Base-by-base conservation (phyloP, 2,797 vertebrate genomes). In the Melopsittacus undulatus region DNA sequence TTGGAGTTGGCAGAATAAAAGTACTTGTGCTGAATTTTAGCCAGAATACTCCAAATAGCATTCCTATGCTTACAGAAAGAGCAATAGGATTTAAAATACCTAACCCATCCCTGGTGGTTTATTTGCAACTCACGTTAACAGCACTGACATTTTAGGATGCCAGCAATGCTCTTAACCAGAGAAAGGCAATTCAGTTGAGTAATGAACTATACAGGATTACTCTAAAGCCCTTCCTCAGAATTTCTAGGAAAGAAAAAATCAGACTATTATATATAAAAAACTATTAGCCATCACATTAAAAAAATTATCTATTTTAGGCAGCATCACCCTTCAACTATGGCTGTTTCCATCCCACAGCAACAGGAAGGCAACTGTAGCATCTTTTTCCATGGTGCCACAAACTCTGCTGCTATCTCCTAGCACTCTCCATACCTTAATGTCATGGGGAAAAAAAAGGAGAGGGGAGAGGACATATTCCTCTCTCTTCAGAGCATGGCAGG, bases 1-100 rank as follows among this genome's bases (percentile, higher is more conserved):
- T 75, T 91, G 32, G 72, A 83, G 63, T 83, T 95, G 95, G 94
- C 93, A 92, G 91, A 94, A 90, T 89, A 3, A 46, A 92, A 94
- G 86, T 43, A 54, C 40, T 96, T 3, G 0, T 14, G 18, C 79
- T 95, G 94, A 93, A 80, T 94, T 96, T 93, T 85, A 87, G 95
- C 95, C 96, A 95, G 78, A 87, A 84, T 77, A 82, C 87, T 97
- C 81, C 2, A 0, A 88, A 90, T 45, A 90, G 67, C 80, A 92
- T 91, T 95, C 75, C 78, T 90, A 7, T 38, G 40, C 93, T 95
- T 69, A 64, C 64, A 83, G 91, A 77, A 91, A 94, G 88, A 84
- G 69, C 83, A 88, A 56, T 76, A 92, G 77, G 88, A 77, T 90
- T 94, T 84, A 46, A 90, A 94, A 84, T 76, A 89, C 67, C 85